These are phyloP conservation scores for Meloe dianella DNA, from an alignment of 2,888 invertebrate genomes.

Conservation along the genomic window DNA sequence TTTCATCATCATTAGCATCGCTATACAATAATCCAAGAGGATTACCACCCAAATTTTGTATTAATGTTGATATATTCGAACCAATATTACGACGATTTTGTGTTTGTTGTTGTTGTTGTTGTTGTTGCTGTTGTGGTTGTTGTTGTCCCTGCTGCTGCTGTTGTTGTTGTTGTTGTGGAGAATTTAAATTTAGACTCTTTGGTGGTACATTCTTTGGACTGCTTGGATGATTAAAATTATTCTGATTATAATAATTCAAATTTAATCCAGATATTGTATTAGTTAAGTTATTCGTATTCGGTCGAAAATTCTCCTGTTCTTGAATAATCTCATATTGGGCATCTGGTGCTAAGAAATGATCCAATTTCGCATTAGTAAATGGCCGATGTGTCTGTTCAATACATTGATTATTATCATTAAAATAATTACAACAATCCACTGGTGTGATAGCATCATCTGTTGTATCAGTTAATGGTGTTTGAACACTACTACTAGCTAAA, in stretches of 20 bases:
- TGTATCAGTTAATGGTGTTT: conserved; percentile 58
- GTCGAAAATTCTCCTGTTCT: conserved; percentile 55
- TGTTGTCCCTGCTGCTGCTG: too few species aligned
- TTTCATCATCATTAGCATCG: conserved; percentile 55
- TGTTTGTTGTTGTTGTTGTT: conserved; percentile 29
- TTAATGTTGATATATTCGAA: conserved; percentile 60
- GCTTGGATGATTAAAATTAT: conserved; percentile 37
- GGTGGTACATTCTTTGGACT: conserved; percentile 53
- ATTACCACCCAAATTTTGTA: conserved; percentile 61
- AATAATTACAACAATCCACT: conserved; percentile 54
- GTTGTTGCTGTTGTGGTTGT: background rate
- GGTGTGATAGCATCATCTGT: conserved; percentile 57
- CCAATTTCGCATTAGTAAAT: conserved; percentile 41
- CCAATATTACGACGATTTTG: conserved; percentile 53
- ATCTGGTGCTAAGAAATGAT: conserved; percentile 65
- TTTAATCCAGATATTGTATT: conserved; percentile 58
- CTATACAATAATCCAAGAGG: conserved; percentile 59
- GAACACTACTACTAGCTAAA: conserved; percentile 54
- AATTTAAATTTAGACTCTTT: conserved; percentile 47
- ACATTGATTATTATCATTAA: conserved; percentile 44
- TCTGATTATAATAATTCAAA: conserved; percentile 54
- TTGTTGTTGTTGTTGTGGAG: background rate
- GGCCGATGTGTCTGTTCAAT: conserved; percentile 32
- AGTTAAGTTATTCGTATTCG: conserved; percentile 53
- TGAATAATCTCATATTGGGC: conserved; percentile 70